These are phyloP conservation scores for Momotus momota DNA, from an alignment of 2,797 vertebrate genomes.

Conservation along the genomic window DNA sequence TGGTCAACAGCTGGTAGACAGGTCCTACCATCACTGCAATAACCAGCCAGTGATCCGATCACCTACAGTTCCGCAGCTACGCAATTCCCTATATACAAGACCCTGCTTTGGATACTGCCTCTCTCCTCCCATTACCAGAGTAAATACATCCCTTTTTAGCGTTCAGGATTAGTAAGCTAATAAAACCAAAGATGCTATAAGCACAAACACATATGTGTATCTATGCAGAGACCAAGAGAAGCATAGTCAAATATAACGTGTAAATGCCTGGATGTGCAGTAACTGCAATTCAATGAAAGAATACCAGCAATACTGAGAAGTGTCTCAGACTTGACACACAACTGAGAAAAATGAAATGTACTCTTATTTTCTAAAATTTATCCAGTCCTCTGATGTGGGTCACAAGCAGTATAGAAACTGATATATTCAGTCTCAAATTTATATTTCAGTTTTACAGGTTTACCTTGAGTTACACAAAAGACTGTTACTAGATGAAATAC, in stretches of 20 bases:
- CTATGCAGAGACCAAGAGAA: neutral
- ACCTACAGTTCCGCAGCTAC: neutral
- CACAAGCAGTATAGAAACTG: neutral
- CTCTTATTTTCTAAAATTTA: neutral
- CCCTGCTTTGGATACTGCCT: neutral
- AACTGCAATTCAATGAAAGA: neutral
- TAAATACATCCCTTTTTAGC: neutral
- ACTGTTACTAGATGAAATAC: slow-evolving; percentile 93
- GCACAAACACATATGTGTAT: neutral
- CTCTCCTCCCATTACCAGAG: neutral
- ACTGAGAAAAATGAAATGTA: neutral
- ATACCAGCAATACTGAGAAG: neutral
- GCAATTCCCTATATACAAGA: neutral
- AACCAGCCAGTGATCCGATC: neutral
- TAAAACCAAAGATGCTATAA: neutral
- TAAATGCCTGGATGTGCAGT: neutral
- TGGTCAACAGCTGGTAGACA: neutral
- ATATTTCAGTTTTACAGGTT: neutral
- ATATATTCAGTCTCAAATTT: neutral
- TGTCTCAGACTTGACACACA: neutral
- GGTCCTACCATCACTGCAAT: neutral
- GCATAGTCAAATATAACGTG: neutral
- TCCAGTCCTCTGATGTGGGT: neutral
- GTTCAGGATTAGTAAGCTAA: neutral
- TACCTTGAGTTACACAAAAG: slow-evolving; percentile 91